A percentile compares a stretch with the other conserved stretches of the same genome.
Conservation (phyloP, 92 coral and sea anemone species). For the Pocillopora meandrina region DNA sequence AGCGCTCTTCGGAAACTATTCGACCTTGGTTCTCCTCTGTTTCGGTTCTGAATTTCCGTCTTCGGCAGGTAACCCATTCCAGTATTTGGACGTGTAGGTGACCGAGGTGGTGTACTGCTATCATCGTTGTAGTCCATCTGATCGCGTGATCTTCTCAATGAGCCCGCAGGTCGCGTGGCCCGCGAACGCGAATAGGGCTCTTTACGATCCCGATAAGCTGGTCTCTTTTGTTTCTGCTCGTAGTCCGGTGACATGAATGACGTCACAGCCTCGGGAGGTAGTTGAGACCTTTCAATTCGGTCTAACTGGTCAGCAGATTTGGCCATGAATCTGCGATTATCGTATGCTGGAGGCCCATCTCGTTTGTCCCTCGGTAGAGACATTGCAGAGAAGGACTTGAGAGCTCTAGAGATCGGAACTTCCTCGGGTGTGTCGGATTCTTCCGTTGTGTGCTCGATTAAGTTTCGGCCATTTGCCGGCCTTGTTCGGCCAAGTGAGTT, state of each 20-base stretch:
- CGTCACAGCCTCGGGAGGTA: slow-evolving; percentile 82
- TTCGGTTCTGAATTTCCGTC: slow-evolving; percentile 40
- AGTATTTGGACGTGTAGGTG: slow-evolving; percentile 31
- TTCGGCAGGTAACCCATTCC: slow-evolving; percentile 36
- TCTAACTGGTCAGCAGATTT: slow-evolving; percentile 55
- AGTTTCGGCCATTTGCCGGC: slow-evolving; percentile 25
- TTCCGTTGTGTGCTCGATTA: slow-evolving; percentile 54
- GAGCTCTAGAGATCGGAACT: slow-evolving; percentile 31
- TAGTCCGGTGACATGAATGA: slow-evolving; percentile 86
- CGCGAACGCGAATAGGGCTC: slow-evolving; percentile 22
- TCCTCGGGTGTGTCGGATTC: slow-evolving; percentile 62
- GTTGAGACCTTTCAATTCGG: slow-evolving; percentile 38
- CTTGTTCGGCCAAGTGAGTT: slow-evolving; percentile 66
- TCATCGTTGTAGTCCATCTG: slow-evolving; percentile 47
- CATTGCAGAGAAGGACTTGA: slow-evolving; percentile 70
- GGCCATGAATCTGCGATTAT: slow-evolving; percentile 57
- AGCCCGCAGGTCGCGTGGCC: slow-evolving; percentile 36
- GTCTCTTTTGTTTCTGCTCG: slow-evolving; percentile 36
- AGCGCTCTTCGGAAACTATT: slow-evolving; percentile 81
- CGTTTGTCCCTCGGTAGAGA: slow-evolving; percentile 66
- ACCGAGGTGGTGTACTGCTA: slow-evolving; percentile 37
- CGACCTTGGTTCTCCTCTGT: slow-evolving; percentile 67
- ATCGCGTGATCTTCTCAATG: slow-evolving; percentile 58
- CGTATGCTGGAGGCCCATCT: slow-evolving; percentile 77
- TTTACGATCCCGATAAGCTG: slow-evolving; percentile 33